A percentile compares a stretch with the other conserved stretches of the same genome.
phyloP scores from a whole-genome alignment of 2,797 vertebrate species.

The Loris lydekkerianus region DNA sequence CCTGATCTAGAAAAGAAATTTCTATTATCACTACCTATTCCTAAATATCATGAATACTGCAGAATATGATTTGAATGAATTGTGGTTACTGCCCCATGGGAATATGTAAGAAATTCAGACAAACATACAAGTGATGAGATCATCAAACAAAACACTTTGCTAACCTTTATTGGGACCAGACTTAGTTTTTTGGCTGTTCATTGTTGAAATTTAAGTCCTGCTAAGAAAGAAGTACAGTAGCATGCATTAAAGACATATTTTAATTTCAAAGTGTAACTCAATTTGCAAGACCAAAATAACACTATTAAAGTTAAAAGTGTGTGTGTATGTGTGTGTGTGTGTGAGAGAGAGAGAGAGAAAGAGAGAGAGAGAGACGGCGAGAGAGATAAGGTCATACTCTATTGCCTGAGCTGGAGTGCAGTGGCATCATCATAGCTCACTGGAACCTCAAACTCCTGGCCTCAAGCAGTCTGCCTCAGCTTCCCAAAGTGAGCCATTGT shows the following conservation, averaged over 20 bases:
- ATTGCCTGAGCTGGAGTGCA: no score
- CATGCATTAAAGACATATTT: neutral
- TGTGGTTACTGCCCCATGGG: neutral
- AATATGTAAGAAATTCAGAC: neutral
- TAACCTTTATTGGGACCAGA: neutral
- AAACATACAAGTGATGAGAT: neutral
- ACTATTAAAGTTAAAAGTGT: neutral
- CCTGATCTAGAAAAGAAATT: neutral
- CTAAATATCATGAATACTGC: neutral
- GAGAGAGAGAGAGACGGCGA: no score
- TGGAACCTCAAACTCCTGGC: no score
- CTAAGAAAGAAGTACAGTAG: neutral
- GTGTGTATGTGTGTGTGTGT: no score
- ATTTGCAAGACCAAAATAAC: neutral
- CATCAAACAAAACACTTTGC: neutral
- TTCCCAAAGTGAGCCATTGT: no score
- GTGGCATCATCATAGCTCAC: no score
- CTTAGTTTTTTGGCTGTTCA: neutral
- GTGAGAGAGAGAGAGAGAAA: no score
- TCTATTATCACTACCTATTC: neutral
- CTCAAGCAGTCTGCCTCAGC: no score
- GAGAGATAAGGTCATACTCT: no score
- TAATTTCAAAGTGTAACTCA: neutral
- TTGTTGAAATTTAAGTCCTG: conserved; percentile 11
- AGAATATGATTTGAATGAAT: neutral